These are phyloP conservation scores for Myiotriccus ornatus DNA, from an alignment of 2,797 vertebrate species.

Conservation along the genomic window DNA sequence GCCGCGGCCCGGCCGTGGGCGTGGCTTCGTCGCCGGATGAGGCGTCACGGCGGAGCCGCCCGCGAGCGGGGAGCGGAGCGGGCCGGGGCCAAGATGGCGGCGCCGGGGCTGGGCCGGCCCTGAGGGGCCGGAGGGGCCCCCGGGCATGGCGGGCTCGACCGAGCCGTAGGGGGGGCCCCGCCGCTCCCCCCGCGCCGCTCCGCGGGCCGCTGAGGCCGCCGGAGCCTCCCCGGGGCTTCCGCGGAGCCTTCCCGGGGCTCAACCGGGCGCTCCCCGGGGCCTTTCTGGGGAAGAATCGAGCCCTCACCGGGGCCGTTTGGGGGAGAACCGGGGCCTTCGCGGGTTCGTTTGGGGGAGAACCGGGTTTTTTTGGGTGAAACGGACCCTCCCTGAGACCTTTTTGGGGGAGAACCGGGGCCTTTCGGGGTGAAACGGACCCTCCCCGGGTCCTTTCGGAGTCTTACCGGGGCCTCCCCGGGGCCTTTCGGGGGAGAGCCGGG, in stretches of 20 bases:
- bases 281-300: not conserved
- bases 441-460: not conserved
- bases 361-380: not conserved
- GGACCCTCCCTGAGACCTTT: too few relatives aligned
- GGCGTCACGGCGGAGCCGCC: not conserved
- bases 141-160: not conserved
- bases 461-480: not conserved
- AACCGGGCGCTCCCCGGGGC: not conserved
- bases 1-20: not conserved
- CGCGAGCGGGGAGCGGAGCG: slow-evolving; percentile 27
- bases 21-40: not conserved
- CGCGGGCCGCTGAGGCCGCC: not conserved
- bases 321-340: not conserved
- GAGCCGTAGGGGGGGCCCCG: not conserved
- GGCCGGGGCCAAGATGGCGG: slow-evolving; percentile 44
- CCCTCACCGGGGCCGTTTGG: not conserved
- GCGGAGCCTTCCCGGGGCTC: too few relatives aligned
- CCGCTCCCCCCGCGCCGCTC: not conserved
- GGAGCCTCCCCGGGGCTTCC: too few relatives aligned
- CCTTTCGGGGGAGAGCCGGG: too few relatives aligned
- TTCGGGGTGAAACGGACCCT: not conserved
- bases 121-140: not conserved
- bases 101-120: not conserved
- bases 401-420: too few relatives aligned
- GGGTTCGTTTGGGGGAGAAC: not conserved